Base-by-base conservation (phyloP, 2,888 invertebrate genomes). In the Caenorhabditis doughertyi region DNA sequence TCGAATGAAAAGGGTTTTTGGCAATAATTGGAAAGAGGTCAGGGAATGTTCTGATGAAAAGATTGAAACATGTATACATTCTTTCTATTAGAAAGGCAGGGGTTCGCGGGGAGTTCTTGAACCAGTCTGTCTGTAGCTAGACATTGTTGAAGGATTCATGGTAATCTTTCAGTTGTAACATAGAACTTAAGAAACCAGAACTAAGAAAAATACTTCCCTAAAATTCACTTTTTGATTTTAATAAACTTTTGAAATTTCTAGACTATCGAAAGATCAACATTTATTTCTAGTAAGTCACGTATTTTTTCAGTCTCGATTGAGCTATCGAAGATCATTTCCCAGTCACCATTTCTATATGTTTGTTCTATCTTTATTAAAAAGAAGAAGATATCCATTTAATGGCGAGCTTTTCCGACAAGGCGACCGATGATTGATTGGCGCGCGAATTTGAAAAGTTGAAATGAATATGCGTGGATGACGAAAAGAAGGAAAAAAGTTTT, bases 371-470 rank as follows among this genome's bases (percentile, higher is more conserved):
- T 13, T 3, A 32, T 55, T 49, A 11, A 49, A 18, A 49, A 64
- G n/a, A 49, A 64, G n/a, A 44, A 23, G 42, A 42, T 25, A 44
- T 21, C 18, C 18, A 23, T n/a, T 47, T 25, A 32, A 32, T 9
- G 49, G 32, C 16, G 27, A 53, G 35, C 23, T 32, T 65, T 51
- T 16, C 11, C 51, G 32, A 53, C 42, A 55, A 68, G 55, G 55
- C 53, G 35, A 25, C 67, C 21, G 58, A 74, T 74, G 74, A 74
- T 74, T 74, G 74, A 74, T 74, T 58, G 58, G 74, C 56, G 65
- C 56, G 56, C 18, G 42, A 55, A 29, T 25, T 47, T 32, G 70
- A 70, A 51, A 65, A 29, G 56, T 56, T 32, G 11, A 65, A 65
- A 62, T 44, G 62, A 64, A 64, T 49, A 49, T 29, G 27, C 16